Percentiles rank a stretch among this genome's conserved stretches.
Conservation (phyloP, 2,797 vertebrate genomes). For the Rhinogobio ventralis region DNA sequence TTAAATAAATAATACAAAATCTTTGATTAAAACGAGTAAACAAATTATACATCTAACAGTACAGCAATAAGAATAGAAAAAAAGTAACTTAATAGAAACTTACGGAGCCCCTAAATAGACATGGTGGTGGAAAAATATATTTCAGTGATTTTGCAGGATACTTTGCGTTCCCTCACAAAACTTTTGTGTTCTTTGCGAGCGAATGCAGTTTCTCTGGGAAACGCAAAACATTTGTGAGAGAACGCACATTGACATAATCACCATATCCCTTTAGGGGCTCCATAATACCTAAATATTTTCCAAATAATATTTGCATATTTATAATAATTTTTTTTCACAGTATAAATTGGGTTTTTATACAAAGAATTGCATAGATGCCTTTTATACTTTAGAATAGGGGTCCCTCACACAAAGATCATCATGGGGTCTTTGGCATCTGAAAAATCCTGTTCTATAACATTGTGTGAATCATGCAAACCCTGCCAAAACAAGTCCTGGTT, state of each 20-base stretch:
- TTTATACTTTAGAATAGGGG: not conserved
- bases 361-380: not conserved
- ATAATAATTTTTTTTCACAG: no score
- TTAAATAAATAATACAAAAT: not conserved
- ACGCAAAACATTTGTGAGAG: no score
- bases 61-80: not conserved
- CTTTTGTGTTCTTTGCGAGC: no score
- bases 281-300: no score
- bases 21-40: not conserved
- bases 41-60: not conserved
- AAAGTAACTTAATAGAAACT: not conserved
- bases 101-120: not conserved
- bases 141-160: not conserved
- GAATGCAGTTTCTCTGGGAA: no score
- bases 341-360: no score
- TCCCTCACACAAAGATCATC: not conserved
- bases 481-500: not conserved
- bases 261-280: no score
- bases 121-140: not conserved
- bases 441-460: not conserved
- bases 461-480: not conserved
- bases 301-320: no score
- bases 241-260: no score
- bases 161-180: no score
- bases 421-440: not conserved